Base-by-base conservation (phyloP, 2,113 vertebrate species). In the Clarias batrachus region DNA sequence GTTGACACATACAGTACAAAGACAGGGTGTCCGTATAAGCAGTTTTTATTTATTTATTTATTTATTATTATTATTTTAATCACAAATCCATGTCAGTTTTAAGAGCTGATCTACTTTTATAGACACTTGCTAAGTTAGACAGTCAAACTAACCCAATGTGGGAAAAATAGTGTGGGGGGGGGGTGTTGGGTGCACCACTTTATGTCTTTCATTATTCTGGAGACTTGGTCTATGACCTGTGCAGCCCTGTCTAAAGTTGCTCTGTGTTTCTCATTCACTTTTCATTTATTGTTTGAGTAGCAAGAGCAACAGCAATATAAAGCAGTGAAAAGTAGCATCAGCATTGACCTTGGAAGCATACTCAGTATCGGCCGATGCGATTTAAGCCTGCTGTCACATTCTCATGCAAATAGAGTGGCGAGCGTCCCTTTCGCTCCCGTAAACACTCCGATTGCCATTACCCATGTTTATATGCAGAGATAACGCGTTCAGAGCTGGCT, bases 401-500 rank as follows among this genome's bases (percentile, higher is more conserved):
- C 85, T 90, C 82, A 91, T 90, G 91, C 89, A 86, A 91, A 90
- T 90, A 66, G 80, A 76, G 78, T 52, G n/a, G 81, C 56, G 79
- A 81, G 79, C 66, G 76, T 80, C 80, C 86, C 76, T 65, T 76
- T 83, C 59, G 54, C 85, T 78, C 60, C 79, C 6, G 27, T 85
- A 87, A 90, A 89, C 59, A 59, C 41, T 30, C 54, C 63, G 77
- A 84, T 85, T 89, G 77, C 83, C 88, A 88, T 85, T 86, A 89
- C 79, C 87, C 79, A 25, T 90, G 87, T 88, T 90, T 90, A 89
- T 91, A 89, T 87, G 84, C 90, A 83, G 84, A 85, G 89, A 89
- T 92, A 90, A 89, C 82, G 59, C 21, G 25, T 59, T 73, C 59
- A 70, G 86, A 71, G 86, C 89, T 82, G 70, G 86, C 88, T 87